Percentiles rank a stretch among this genome's conserved stretches.
These are phyloP conservation scores for Siniperca obscura DNA, from an alignment of 2,797 vertebrate species.

Conservation along the genomic window DNA sequence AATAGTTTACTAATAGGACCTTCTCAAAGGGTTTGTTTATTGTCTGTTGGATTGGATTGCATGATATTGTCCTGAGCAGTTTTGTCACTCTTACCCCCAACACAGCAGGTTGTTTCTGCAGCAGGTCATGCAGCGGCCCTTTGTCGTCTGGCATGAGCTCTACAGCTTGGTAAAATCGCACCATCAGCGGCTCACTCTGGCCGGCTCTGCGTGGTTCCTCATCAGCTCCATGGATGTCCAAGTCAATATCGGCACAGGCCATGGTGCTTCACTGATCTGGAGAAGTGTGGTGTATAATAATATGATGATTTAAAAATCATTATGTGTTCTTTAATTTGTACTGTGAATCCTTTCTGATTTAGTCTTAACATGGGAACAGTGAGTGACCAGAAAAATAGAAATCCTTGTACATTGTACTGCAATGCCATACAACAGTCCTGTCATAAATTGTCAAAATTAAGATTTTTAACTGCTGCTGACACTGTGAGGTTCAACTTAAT, in stretches of 20 bases:
- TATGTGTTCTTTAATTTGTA: background rate
- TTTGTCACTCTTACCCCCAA: slow-evolving; percentile 77
- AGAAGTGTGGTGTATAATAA: background rate
- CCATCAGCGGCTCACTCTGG: background rate
- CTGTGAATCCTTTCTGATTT: background rate
- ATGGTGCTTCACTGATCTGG: slow-evolving; percentile 64
- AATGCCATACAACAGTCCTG: background rate
- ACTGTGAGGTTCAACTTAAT: background rate
- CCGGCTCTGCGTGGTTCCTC: background rate
- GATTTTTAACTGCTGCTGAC: background rate
- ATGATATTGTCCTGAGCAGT: background rate
- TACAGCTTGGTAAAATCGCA: slow-evolving; percentile 67
- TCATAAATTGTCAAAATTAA: background rate
- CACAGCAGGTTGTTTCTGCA: slow-evolving; percentile 76
- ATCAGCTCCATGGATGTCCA: slow-evolving; percentile 65
- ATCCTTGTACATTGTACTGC: background rate
- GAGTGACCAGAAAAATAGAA: background rate
- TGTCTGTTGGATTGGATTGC: background rate
- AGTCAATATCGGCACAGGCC: slow-evolving; percentile 73
- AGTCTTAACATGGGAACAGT: background rate
- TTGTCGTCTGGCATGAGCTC: slow-evolving; percentile 41
- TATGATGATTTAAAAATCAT: background rate
- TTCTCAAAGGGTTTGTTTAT: background rate
- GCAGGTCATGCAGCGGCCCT: slow-evolving; percentile 64
- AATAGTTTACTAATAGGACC: background rate